Evolutionary conservation across 2,113 vertebrate species (phyloP).

Genomic region (Lepisosteus osseus): DNA sequence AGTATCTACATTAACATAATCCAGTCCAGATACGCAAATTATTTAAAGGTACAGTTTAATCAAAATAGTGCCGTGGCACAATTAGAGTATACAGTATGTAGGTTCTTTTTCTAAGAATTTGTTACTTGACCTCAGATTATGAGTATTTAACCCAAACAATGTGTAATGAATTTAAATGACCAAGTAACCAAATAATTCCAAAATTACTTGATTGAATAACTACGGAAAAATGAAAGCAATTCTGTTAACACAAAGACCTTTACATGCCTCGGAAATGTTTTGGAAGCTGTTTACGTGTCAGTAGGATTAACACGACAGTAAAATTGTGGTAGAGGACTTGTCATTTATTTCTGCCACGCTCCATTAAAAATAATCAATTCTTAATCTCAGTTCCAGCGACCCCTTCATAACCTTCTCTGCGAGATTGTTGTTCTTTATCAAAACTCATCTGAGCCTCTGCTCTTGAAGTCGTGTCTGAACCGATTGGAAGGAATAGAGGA

Average conservation of each 20-base stretch:
- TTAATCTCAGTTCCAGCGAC: constrained; percentile 66
- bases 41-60: too few species aligned
- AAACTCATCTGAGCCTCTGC: constrained; percentile 56
- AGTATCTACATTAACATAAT: too few species aligned
- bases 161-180: too few species aligned
- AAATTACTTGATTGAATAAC: too few species aligned
- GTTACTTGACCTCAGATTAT: too few species aligned
- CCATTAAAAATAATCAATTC: constrained; percentile 81
- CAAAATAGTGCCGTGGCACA: too few species aligned
- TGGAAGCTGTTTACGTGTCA: constrained; percentile 49
- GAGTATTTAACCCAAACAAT: too few species aligned
- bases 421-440: constrained; percentile 65
- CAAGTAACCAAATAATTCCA: too few species aligned
- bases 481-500: constrained; percentile 29
- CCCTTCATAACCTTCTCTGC: constrained; percentile 56
- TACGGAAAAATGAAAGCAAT: neutral
- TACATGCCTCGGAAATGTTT: constrained; percentile 41
- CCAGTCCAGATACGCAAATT: too few species aligned
- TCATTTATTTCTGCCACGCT: constrained; percentile 63
- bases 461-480: constrained; percentile 47
- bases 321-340: constrained; percentile 53
- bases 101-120: too few species aligned
- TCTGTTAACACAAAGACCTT: neutral
- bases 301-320: constrained; percentile 58
- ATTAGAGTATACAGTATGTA: too few species aligned